phyloP scores from a whole-genome alignment of 2,113 vertebrate species.

The Rhinoptilus africanus region DNA sequence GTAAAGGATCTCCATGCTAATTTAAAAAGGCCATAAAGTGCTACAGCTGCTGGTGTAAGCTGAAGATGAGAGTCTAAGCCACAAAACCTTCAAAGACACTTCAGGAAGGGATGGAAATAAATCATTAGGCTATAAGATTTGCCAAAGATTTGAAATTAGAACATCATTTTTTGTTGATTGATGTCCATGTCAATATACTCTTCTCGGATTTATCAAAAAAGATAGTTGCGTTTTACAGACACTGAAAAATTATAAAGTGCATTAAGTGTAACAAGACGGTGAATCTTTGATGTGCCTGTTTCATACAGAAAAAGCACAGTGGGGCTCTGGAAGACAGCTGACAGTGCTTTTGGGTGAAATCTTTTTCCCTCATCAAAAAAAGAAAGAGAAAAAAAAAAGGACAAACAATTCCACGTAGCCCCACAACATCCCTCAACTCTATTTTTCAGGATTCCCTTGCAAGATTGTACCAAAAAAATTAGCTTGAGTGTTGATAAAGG shows the following conservation, averaged over 20 bases:
- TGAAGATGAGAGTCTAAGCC: not conserved
- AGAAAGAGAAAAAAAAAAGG: accelerated
- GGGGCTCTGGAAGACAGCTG: not conserved
- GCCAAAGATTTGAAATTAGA: not conserved
- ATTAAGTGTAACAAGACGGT: not conserved
- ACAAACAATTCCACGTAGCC: not conserved
- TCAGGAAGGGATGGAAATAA: not conserved
- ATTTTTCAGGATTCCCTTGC: not conserved
- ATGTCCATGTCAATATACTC: not conserved
- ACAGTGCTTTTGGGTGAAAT: not conserved
- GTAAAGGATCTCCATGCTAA: not conserved
- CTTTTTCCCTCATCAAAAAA: not conserved
- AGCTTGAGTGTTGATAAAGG: not conserved
- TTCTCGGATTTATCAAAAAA: not conserved
- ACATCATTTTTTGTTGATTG: accelerated
- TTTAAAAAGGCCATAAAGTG: not conserved
- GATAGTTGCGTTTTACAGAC: not conserved
- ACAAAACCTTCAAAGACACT: not conserved
- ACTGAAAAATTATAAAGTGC: not conserved
- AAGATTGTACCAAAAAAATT: not conserved
- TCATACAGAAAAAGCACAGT: not conserved
- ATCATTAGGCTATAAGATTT: not conserved
- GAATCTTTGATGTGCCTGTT: not conserved
- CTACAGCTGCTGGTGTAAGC: not conserved
- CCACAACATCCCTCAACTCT: accelerated